Evolutionary conservation across 2,888 invertebrate species (phyloP).

Genomic region (Lasioglossum calceatum): DNA sequence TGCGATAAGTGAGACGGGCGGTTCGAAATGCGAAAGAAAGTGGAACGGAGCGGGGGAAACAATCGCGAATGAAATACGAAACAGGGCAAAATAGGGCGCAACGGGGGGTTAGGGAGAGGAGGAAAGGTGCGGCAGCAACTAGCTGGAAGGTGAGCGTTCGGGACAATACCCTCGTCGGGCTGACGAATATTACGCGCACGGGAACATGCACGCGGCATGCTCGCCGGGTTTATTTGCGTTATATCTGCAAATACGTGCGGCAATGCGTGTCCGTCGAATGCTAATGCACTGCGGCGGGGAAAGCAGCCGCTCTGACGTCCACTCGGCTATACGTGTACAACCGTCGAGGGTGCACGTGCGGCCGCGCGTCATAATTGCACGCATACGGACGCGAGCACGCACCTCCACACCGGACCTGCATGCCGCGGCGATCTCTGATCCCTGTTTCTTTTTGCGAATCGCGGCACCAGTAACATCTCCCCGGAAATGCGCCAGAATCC

Average conservation of each 20-base stretch:
- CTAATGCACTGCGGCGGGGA: constrained; percentile 66
- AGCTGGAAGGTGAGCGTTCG: constrained; percentile 32
- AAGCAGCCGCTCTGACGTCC: constrained; percentile 29
- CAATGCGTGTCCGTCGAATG: constrained; percentile 75
- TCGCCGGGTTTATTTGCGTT: constrained; percentile 76
- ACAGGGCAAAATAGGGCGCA: constrained; percentile 29
- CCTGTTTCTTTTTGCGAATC: constrained; percentile 14
- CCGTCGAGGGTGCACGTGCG: background rate
- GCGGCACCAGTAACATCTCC: background rate
- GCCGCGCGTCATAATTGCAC: constrained; percentile 66
- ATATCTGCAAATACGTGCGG: constrained; percentile 77
- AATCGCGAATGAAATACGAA: constrained; percentile 43
- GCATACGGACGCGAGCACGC: constrained; percentile 34
- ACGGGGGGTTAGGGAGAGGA: background rate
- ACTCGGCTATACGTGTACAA: constrained; percentile 7
- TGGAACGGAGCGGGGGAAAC: constrained; percentile 16
- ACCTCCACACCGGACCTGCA: background rate
- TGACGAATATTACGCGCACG: constrained; percentile 66
- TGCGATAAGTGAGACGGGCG: background rate
- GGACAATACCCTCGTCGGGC: constrained; percentile 54
- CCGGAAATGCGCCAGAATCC: constrained; percentile 4
- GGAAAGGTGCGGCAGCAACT: constrained; percentile 23
- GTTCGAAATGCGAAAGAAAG: background rate
- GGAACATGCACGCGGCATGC: constrained; percentile 61
- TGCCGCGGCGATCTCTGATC: background rate